A percentile compares a stretch with the other conserved stretches of the same genome.
phyloP scores from a whole-genome alignment of 2,797 vertebrate species.

The Thalassophryne amazonica region DNA sequence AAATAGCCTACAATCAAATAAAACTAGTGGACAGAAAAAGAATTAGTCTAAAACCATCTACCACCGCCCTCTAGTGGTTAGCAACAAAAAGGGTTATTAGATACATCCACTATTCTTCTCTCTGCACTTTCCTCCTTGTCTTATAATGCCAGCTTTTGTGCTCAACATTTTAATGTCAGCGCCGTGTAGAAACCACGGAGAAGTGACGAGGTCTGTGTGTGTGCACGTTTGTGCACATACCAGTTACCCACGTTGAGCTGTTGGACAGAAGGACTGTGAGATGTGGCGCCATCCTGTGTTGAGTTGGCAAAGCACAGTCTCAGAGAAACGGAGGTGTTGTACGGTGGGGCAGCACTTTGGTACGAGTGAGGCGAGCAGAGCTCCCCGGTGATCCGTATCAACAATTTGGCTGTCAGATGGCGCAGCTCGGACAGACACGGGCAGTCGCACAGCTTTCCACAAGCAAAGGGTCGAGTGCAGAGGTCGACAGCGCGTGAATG shows the following conservation, averaged over 20 bases:
- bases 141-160: conserved; percentile 70
- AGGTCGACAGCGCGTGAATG: conserved; percentile 61
- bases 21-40: conserved; percentile 73
- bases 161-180: conserved; percentile 64
- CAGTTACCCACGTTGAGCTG: conserved; percentile 48
- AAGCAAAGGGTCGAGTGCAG: conserved; percentile 65
- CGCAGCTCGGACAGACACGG: conserved; percentile 64
- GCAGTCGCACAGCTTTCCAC: conserved; percentile 66
- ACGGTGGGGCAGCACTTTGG: conserved; percentile 81
- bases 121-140: conserved; percentile 42
- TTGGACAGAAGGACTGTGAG: conserved; percentile 51
- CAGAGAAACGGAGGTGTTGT: conserved; percentile 58
- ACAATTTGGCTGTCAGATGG: conserved; percentile 59
- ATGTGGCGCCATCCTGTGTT: conserved; percentile 46
- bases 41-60: conserved; percentile 71
- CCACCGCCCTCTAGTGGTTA: conserved; percentile 67
- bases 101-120: conserved; percentile 61
- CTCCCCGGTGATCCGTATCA: conserved; percentile 67
- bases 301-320: conserved; percentile 62
- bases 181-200: conserved; percentile 41
- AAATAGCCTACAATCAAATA: conserved; percentile 74
- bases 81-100: conserved; percentile 66
- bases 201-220: conserved; percentile 26
- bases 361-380: conserved; percentile 77
- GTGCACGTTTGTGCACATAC: conserved; percentile 43